These are phyloP conservation scores for Cebidichthys violaceus DNA, from an alignment of 2,113 vertebrate genomes.

Conservation along the genomic window DNA sequence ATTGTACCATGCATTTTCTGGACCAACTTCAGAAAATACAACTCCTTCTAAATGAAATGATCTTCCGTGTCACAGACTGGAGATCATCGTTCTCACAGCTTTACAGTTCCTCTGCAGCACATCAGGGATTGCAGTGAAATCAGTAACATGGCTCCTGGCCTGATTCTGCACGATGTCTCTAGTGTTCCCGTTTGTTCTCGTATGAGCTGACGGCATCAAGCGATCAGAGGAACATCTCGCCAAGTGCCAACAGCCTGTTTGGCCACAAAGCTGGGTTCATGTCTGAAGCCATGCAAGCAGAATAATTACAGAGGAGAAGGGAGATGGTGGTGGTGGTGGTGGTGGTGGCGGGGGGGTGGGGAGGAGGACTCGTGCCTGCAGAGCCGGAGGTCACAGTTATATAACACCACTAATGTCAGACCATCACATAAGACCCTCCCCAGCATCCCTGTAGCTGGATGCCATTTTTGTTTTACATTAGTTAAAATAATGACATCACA, in stretches of 20 bases:
- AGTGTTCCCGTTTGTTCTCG: constrained; percentile 10
- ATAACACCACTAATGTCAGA: constrained; percentile 75
- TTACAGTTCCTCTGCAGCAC: not conserved
- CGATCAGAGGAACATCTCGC: constrained; percentile 48
- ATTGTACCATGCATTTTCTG: not conserved
- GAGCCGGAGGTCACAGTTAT: constrained; percentile 74
- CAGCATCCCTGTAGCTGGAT: constrained; percentile 55
- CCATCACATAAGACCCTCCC: constrained; percentile 52
- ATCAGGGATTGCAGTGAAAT: constrained; percentile 8
- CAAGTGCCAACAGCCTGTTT: constrained; percentile 66
- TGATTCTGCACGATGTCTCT: not conserved
- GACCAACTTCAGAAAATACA: not conserved
- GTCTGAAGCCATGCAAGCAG: constrained; percentile 58
- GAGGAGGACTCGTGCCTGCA: constrained; percentile 43
- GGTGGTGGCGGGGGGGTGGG: not conserved
- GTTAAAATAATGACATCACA: constrained; percentile 41
- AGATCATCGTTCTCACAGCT: not conserved
- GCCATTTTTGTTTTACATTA: constrained; percentile 60
- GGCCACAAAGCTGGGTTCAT: constrained; percentile 46
- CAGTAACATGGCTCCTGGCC: constrained; percentile 9
- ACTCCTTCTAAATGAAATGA: not conserved
- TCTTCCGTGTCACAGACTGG: not conserved
- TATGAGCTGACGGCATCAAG: constrained; percentile 41
- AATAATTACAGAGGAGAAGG: constrained; percentile 62
- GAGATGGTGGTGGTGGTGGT: constrained; percentile 1